Conservation (phyloP, 37 sponge, comb jelly and placozoan genomes). For the Crambe crambe region DNA sequence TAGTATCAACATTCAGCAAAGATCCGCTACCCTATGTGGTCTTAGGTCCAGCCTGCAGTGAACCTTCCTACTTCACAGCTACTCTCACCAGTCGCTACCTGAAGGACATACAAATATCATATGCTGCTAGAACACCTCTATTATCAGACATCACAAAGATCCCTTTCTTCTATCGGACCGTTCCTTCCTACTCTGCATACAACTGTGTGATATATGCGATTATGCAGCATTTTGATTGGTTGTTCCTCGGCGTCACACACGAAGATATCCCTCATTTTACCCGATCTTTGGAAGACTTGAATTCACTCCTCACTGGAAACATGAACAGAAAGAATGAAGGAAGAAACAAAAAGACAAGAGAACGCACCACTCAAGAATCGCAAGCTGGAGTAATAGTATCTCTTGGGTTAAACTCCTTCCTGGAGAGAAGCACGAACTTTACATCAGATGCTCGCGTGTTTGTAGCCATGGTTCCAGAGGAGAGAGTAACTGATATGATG, state of each 20-base stretch:
- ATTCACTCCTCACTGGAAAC: background rate
- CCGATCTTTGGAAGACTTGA: background rate
- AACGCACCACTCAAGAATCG: no score
- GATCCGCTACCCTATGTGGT: background rate
- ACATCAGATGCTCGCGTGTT: conserved; percentile 7
- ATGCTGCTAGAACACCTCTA: conserved; percentile 15
- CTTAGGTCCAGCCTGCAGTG: conserved; percentile 26
- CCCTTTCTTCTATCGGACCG: conserved; percentile 26
- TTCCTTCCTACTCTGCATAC: conserved; percentile 22
- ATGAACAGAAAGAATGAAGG: background rate
- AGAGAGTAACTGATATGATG: background rate
- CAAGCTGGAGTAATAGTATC: background rate
- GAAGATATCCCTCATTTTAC: background rate
- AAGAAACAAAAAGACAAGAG: no score
- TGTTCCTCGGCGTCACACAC: conserved; percentile 5
- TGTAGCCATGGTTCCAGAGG: conserved; percentile 5
- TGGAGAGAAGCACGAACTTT: background rate
- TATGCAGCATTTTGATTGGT: conserved; percentile 33
- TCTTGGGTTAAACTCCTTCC: background rate
- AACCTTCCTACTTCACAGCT: background rate
- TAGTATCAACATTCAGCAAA: no score
- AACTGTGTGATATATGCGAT: background rate
- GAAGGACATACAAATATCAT: conserved; percentile 20
- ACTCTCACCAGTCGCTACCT: background rate
- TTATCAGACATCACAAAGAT: background rate